Conservation (phyloP, 2,797 vertebrate genomes). For the Momotus momota region DNA sequence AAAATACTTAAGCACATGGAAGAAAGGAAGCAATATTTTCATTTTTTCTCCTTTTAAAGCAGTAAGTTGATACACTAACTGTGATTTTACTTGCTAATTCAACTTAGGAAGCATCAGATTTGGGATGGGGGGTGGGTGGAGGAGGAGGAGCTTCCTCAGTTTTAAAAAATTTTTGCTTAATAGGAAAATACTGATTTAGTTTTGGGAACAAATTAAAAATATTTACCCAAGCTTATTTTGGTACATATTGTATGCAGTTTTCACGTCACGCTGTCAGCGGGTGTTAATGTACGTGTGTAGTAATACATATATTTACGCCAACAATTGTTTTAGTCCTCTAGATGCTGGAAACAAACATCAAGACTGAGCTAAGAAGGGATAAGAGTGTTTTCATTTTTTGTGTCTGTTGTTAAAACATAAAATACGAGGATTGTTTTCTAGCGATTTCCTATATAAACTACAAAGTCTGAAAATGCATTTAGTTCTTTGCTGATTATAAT, state of each 20-base stretch:
- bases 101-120: background rate
- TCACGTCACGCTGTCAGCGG: background rate
- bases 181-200: background rate
- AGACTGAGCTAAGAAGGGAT: background rate
- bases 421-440: slow-evolving; percentile 26
- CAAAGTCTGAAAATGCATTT: slow-evolving; percentile 17
- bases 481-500: slow-evolving; percentile 59
- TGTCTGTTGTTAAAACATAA: slow-evolving; percentile 40
- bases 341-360: background rate
- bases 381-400: background rate
- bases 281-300: background rate
- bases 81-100: background rate
- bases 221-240: background rate
- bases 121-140: no score
- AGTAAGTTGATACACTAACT: background rate
- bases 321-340: background rate
- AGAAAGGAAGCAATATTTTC: background rate
- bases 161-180: background rate
- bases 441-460: slow-evolving; percentile 29
- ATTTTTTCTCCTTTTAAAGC: background rate
- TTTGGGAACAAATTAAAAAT: background rate
- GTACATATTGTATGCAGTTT: background rate
- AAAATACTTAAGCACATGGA: background rate
- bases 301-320: background rate
- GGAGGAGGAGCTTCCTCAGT: background rate